Conservation (phyloP, 2,888 invertebrate species). For the Malthinus seriepunctatus region DNA sequence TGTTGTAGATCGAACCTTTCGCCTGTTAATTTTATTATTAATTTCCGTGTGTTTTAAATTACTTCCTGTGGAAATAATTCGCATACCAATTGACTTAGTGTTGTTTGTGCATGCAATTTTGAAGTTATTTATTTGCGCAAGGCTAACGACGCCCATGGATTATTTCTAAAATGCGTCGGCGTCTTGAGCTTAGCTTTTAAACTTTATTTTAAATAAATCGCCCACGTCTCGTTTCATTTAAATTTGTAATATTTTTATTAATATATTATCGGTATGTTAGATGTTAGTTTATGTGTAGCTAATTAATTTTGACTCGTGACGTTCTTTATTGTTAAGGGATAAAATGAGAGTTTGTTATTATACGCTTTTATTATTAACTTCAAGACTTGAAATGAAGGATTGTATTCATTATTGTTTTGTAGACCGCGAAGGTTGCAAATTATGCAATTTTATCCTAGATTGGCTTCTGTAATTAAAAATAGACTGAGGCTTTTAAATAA, state of each 20-base stretch:
- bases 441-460: slow-evolving; percentile 1
- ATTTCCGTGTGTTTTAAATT: too few species aligned
- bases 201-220: slow-evolving; percentile 29
- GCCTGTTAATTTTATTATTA: too few species aligned
- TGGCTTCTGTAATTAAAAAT: background rate
- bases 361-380: too few species aligned
- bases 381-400: background rate
- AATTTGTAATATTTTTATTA: slow-evolving; percentile 20
- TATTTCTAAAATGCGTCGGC: slow-evolving; percentile 16
- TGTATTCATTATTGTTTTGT: slow-evolving; percentile 10
- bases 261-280: too few species aligned
- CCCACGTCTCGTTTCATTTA: slow-evolving; percentile 26
- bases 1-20: background rate
- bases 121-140: background rate
- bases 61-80: too few species aligned
- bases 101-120: too few species aligned
- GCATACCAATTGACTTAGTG: too few species aligned
- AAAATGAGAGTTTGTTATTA: too few species aligned
- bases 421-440: slow-evolving; percentile 1
- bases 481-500: too few species aligned
- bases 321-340: too few species aligned
- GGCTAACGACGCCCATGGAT: slow-evolving; percentile 18
- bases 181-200: slow-evolving; percentile 20
- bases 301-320: too few species aligned
- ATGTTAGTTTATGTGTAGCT: background rate